Base-by-base conservation (phyloP, 2,888 invertebrate species). In the Acronicta psi region DNA sequence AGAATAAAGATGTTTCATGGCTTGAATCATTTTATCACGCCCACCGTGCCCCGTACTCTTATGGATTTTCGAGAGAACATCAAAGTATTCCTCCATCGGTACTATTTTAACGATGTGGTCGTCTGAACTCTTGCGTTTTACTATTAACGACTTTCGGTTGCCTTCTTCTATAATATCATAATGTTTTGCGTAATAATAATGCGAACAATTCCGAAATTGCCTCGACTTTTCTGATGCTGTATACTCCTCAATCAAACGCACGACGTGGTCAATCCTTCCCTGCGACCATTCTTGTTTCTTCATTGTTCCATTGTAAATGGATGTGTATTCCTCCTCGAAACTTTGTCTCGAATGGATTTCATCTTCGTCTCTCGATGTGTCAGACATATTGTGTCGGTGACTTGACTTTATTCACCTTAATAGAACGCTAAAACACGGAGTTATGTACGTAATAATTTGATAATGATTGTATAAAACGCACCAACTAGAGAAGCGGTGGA, bases 61-160 rank as follows among this genome's bases (percentile, higher is more conserved):
- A 46, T 72, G 71, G 11, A 49, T n/a, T n/a, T 53, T 16, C 0
- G 14, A 31, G 6, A 71, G 40, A n/a, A 63, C 51, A 44, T 72
- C 55, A 23, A 55, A 72, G 44, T 72, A 72, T 40, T 73, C 57
- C 7, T 69, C 65, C 2, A 44, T 16, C 1, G 72, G 55, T 11
- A 59, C 45, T n/a, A 72, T 53, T 58, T 53, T 61, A 8, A 62
- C 17, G 2, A 10, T 10, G 5, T 38, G 42, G 7, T 59, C 63
- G 9, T 20, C 2, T 14, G 8, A 0, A 7, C 34, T n/a, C 10
- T 69, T 54, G 20, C 50, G 37, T 57, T 67, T 68, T 2, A 52
- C 16, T 23, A 55, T 18, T 42, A 68, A 68, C 37, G 31, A 34
- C 44, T 69, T 68, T 25, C 8, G 37, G 5, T 16, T 23, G 0